These are phyloP conservation scores for Anhinga rufa DNA, from an alignment of 2,113 vertebrate genomes.

Conservation along the genomic window DNA sequence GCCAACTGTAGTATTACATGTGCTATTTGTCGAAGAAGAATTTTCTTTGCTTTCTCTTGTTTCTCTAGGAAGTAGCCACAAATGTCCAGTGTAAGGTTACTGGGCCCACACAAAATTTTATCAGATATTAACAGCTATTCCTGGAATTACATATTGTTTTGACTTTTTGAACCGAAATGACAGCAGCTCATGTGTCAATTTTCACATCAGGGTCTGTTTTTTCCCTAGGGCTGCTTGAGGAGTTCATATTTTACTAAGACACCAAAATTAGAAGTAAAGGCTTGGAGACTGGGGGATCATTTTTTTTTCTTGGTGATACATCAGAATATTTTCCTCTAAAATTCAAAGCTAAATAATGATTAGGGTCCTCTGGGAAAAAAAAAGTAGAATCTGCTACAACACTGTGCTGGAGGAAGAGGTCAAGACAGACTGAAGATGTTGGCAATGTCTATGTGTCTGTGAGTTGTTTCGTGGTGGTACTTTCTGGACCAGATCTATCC, in stretches of 20 bases:
- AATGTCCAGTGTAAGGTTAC: constrained; percentile 41
- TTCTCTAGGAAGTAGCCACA: constrained; percentile 58
- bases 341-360: background rate
- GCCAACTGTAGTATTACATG: constrained; percentile 38
- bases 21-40: background rate
- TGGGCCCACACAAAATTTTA: constrained; percentile 13
- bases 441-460: background rate
- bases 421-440: background rate
- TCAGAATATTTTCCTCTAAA: background rate
- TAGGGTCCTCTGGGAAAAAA: background rate
- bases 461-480: background rate
- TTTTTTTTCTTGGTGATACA: background rate
- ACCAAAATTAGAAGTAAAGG: background rate
- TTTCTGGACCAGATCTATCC: background rate
- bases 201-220: background rate
- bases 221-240: background rate
- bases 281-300: background rate
- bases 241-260: background rate
- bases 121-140: constrained; percentile 54
- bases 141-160: constrained; percentile 42
- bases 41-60: constrained; percentile 59
- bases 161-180: background rate
- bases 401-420: background rate
- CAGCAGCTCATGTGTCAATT: background rate
- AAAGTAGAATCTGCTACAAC: background rate